A percentile compares a stretch with the other conserved stretches of the same genome.
Conservation (phyloP, 1,140 invertebrate genomes). For the Dendroctonus valens region DNA sequence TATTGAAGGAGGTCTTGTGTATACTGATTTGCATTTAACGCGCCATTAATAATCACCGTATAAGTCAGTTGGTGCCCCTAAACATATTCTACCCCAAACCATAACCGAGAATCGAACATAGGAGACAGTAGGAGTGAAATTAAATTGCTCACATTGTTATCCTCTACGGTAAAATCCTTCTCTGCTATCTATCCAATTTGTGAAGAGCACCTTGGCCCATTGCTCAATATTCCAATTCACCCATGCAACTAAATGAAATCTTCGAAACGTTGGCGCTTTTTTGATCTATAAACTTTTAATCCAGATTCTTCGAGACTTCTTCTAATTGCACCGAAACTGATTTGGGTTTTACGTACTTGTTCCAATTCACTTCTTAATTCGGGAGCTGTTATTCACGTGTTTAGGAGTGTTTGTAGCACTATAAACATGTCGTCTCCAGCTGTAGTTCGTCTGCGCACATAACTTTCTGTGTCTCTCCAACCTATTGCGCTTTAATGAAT, state of each 20-base stretch:
- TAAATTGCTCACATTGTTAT: not conserved
- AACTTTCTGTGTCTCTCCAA: not conserved
- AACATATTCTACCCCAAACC: conserved; percentile 15
- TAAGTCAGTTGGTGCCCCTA: conserved; percentile 5
- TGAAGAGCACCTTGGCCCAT: conserved; percentile 3
- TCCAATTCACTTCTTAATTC: conserved; percentile 1
- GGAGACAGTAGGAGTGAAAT: not conserved
- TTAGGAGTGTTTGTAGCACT: not conserved
- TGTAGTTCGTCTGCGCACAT: conserved; percentile 10
- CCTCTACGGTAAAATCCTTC: not conserved
- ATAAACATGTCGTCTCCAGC: conserved; percentile 7
- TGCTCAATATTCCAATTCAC: conserved; percentile 1
- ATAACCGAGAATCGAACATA: conserved; percentile 7
- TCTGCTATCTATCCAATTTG: conserved; percentile 2
- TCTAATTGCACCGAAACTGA: not conserved
- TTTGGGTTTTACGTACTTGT: not conserved
- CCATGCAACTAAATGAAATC: not conserved
- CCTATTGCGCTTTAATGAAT: not conserved
- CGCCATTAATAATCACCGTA: conserved; percentile 1
- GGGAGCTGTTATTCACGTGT: not conserved
- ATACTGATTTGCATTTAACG: conserved; percentile 6
- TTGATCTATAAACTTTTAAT: not conserved
- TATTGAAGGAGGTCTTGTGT: conserved; percentile 7
- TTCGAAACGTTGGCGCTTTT: not conserved
- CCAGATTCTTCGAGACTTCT: not conserved